Evolutionary conservation across 2,113 vertebrate genomes (phyloP).

Genomic region (Prochilodus magdalenae): DNA sequence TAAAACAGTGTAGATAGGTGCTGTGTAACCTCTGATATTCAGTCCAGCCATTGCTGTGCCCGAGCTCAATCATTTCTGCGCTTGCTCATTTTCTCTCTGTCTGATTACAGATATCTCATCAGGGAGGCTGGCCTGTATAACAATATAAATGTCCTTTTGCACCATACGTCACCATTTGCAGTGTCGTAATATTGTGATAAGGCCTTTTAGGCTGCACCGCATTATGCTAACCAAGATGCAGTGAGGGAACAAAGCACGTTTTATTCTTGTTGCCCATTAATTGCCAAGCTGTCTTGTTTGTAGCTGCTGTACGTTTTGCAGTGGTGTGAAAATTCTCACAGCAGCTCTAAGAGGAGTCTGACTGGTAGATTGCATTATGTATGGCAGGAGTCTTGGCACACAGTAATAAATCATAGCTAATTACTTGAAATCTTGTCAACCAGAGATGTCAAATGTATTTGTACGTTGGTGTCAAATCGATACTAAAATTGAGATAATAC

Average conservation of each 20-base stretch:
- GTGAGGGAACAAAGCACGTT: background rate
- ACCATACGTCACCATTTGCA: background rate
- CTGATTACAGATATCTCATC: background rate
- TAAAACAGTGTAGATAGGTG: constrained; percentile 24
- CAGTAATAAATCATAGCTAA: background rate
- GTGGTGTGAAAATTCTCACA: background rate
- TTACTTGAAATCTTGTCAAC: background rate
- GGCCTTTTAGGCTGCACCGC: background rate
- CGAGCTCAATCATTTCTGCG: background rate
- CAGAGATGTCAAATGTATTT: too few relatives aligned
- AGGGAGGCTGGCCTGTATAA: background rate
- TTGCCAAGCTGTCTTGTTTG: background rate
- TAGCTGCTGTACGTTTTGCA: background rate
- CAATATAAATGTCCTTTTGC: background rate
- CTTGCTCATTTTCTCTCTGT: background rate
- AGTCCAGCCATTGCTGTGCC: background rate
- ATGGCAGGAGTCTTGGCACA: background rate
- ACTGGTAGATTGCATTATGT: background rate
- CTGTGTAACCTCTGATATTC: constrained; percentile 10
- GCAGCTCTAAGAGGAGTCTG: background rate
- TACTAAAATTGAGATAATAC: too few relatives aligned
- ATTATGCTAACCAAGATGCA: constrained; percentile 10
- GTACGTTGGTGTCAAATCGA: too few relatives aligned
- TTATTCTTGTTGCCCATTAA: background rate
- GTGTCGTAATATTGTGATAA: background rate